Evolutionary conservation across 2,113 vertebrate species (phyloP), one percentile per base, ranked within the genome.

Genomic region (Rhinogobius similis): DNA sequence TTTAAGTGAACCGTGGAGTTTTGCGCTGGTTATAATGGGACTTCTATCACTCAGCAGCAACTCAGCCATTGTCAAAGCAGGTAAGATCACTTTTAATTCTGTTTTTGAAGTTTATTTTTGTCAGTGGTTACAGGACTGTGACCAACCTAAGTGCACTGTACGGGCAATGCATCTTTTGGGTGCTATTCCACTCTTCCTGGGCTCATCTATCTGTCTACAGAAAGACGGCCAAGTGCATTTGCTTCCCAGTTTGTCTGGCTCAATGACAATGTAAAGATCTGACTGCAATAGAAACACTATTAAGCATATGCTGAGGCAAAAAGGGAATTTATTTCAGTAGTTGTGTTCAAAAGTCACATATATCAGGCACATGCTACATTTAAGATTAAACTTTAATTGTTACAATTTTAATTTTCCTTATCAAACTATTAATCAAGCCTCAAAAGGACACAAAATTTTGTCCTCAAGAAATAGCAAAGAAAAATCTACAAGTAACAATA

Each of bases 31-130:
- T 82, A 81, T 20, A 75, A 70, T 89, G 78, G 82, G 91, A 65
- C 73, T 92, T 65, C 21, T 88, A 69, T 83, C 78, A 24, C 73
- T 91, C 64, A 68, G 78, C 77, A 68, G 88, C 59, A 62, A 82
- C 73, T 78, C 78, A 67, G 68, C 73, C 64, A 77, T 82, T 70
- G 88, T 91, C 48, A 71, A 61, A 58, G 92, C 86, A 93, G 92
- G 93, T 94, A 93, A 92, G 91, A 79, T 13, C 58, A 64, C 12
- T 72, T 76, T 67, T 7, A 44, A 65, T 62, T 72, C 58, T 73
- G 71, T 46, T 65, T 38, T 50, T 50, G 27, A 50, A 68, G 66
- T 62, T 39, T n/a, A 10, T 3, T 70, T 53, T n/a, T 72, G 70
- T 70, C 62, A 72, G 68, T 65, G 76, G 62, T 56, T 65, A 72